phyloP scores from a whole-genome alignment of 2,797 vertebrate genomes.

The Taeniopygia guttata region DNA sequence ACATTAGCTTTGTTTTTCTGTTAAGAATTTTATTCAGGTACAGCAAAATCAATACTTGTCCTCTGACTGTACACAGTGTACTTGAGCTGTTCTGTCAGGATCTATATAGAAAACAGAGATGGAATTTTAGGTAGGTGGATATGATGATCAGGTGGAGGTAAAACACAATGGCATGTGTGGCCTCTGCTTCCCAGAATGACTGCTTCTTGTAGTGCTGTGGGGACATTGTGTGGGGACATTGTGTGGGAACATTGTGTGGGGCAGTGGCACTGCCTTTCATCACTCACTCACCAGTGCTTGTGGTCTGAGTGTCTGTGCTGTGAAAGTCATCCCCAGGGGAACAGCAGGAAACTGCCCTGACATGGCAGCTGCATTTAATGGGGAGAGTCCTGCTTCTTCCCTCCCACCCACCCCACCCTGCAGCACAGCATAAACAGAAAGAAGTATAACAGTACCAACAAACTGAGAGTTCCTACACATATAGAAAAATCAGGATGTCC shows the following conservation, averaged over 20 bases:
- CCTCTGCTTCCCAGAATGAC: not conserved
- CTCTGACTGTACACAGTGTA: conserved; percentile 40
- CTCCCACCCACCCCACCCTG: too few species aligned
- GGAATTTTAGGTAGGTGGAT: conserved; percentile 10
- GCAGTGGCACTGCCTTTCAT: not conserved
- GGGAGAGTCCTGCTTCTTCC: not conserved
- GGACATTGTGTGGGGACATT: accelerated
- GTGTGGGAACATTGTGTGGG: accelerated
- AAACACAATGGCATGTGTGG: accelerated
- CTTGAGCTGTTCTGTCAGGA: conserved; percentile 27
- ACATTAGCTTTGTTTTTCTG: conserved; percentile 26
- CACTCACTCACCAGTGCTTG: accelerated
- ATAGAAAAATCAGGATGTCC: not conserved
- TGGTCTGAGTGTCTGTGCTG: not conserved
- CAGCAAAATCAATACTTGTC: conserved; percentile 52
- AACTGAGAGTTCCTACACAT: not conserved
- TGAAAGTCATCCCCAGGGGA: not conserved
- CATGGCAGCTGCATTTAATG: accelerated
- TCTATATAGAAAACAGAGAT: conserved; percentile 22
- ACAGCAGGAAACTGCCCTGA: not conserved
- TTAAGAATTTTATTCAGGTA: conserved; percentile 45
- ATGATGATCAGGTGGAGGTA: not conserved
- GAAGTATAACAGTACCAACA: not conserved
- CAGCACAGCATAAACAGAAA: not conserved
- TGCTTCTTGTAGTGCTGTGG: accelerated